Base-by-base conservation (phyloP, 2,797 vertebrate species). In the Muscicapa striata region DNA sequence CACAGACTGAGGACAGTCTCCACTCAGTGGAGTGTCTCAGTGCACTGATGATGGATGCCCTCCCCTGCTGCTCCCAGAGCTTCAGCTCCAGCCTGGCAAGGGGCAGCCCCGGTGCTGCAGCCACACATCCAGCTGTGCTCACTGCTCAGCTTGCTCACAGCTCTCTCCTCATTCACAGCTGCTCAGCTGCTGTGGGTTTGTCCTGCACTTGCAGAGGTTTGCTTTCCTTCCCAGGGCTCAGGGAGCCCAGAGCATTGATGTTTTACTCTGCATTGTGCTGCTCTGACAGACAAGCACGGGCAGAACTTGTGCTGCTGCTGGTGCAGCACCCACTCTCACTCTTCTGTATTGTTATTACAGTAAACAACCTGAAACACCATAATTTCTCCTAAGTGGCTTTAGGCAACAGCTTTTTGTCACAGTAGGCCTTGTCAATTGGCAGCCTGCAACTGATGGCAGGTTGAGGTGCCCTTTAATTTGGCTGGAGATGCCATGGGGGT, bases 61-160 rank as follows among this genome's bases (percentile, higher is more conserved):
- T 78, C 14, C 10, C 4, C 16, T 77, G 11, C 64, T 29, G 0
- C 21, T 69, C 11, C 67, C 23, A 3, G 0, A 11, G 48, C 32
- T 43, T 3, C 6, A 46, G 22, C 27, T 30, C 29, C 75, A 41
- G 48, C 45, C 70, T 22, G 36, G 55, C 40, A 43, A 40, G 77
- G 2, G 1, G 32, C 51, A 63, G 61, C 19, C 24, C 15, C 6
- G 2, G 0, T 11, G 48, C 72, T 57, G 74, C 0, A 0, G 75
- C 48, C 0, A 0, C 18, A 8, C 49, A 32, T 17, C 46, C 78
- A 40, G 45, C 72, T 55, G 78, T 11, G 8, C 61, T 49, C 6
- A 2, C 0, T 26, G 54, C 36, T 0, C 0, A 29, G 54, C 63
- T 46, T 1, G 0, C 54, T 46, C 26, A 0, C 5, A 70, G 86